These are phyloP conservation scores for Tyria jacobaeae DNA, from an alignment of 2,888 invertebrate genomes.

Conservation along the genomic window DNA sequence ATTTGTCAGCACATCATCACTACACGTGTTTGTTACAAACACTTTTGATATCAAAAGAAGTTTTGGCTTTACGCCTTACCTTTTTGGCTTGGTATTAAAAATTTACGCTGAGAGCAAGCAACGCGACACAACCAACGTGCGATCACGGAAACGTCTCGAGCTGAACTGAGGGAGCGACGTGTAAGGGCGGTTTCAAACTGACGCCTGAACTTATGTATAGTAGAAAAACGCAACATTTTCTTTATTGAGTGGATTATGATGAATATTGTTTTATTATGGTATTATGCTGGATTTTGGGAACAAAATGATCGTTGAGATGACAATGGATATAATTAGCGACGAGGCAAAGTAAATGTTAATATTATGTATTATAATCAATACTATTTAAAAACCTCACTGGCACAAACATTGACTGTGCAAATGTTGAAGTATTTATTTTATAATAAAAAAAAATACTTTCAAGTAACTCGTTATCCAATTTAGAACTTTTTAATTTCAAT, in stretches of 20 bases:
- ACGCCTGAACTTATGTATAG: conserved; percentile 24
- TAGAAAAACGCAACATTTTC: conserved; percentile 38
- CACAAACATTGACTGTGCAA: no score
- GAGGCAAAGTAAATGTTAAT: no score
- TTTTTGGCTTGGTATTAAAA: conserved; percentile 73
- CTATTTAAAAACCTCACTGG: no score
- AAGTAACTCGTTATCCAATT: no score
- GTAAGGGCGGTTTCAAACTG: conserved; percentile 38
- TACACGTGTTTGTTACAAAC: conserved; percentile 51
- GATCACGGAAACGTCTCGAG: conserved; percentile 45
- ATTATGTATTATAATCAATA: no score
- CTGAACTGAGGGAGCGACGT: conserved; percentile 51
- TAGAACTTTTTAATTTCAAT: no score
- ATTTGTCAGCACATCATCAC: conserved; percentile 54
- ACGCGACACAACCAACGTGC: conserved; percentile 42
- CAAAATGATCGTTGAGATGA: not conserved
- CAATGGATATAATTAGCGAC: not conserved
- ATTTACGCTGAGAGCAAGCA: conserved; percentile 63
- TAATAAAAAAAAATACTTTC: no score
- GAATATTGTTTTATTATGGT: not conserved
- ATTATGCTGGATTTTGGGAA: not conserved
- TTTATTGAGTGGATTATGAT: conserved; percentile 36
- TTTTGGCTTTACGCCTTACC: conserved; percentile 55
- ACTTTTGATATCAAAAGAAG: conserved; percentile 50
- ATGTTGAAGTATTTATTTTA: no score